Conservation (phyloP, 2,113 vertebrate genomes). For the Pipra filicauda region DNA sequence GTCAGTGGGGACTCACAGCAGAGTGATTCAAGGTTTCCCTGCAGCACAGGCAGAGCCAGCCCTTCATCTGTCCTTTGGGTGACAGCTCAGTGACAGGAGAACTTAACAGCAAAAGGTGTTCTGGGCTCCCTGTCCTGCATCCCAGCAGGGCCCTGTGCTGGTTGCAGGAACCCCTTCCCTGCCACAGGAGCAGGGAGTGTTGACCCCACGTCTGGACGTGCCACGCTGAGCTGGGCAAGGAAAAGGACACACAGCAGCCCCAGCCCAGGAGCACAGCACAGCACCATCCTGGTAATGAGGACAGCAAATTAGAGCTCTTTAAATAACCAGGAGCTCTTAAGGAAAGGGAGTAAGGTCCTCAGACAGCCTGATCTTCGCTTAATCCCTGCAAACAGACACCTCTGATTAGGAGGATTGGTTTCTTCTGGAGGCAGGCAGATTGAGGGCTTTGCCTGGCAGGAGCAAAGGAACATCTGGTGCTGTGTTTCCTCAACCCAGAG, state of each 20-base stretch:
- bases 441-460: neutral
- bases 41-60: neutral
- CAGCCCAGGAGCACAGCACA: neutral
- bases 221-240: neutral
- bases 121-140: neutral
- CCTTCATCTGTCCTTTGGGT: neutral
- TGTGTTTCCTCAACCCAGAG: neutral
- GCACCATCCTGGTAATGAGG: neutral
- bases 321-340: conserved; percentile 7
- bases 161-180: neutral
- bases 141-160: neutral
- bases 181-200: accelerated
- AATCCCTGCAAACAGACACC: conserved; percentile 54
- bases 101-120: neutral
- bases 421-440: neutral
- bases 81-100: neutral
- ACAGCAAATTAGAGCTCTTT: conserved; percentile 1
- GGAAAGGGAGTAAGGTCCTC: conserved; percentile 11
- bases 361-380: neutral
- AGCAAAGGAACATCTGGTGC: neutral
- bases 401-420: conserved; percentile 35
- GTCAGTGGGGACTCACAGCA: neutral
- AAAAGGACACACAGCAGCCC: neutral
- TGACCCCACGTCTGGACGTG: neutral
- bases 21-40: neutral